Evolutionary conservation across 2,888 invertebrate species (phyloP).

Genomic region (Pyrocoelia pectoralis): DNA sequence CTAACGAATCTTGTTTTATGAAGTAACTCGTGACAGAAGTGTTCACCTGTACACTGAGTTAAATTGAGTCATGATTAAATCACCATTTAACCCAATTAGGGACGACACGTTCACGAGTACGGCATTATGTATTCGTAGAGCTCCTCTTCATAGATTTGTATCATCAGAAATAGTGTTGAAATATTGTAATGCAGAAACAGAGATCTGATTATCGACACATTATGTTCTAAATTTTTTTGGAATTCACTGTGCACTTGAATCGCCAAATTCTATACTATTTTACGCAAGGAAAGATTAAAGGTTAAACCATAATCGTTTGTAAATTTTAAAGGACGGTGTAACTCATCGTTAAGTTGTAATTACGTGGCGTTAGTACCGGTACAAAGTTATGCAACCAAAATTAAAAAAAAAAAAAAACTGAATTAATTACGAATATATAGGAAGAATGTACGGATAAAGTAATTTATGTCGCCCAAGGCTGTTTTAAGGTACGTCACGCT

Average conservation of each 20-base stretch:
- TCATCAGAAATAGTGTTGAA: conserved; percentile 30
- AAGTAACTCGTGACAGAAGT: conserved; percentile 12
- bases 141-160: conserved; percentile 34
- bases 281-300: no score
- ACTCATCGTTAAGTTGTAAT: no score
- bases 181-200: conserved; percentile 15
- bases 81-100: conserved; percentile 46
- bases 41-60: conserved; percentile 24
- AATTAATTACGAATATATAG: not conserved
- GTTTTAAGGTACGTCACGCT: not conserved
- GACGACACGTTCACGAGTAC: conserved; percentile 48
- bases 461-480: conserved; percentile 1
- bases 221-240: no score
- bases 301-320: no score
- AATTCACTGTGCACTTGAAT: no score
- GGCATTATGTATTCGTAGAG: conserved; percentile 46
- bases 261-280: no score
- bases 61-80: conserved; percentile 42
- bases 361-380: no score
- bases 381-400: no score
- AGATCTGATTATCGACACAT: no score
- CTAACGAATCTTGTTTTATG: not conserved
- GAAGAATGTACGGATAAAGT: not conserved
- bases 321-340: no score
- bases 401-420: not conserved